phyloP scores from a whole-genome alignment of 2,113 vertebrate species.

The Riparia riparia region DNA sequence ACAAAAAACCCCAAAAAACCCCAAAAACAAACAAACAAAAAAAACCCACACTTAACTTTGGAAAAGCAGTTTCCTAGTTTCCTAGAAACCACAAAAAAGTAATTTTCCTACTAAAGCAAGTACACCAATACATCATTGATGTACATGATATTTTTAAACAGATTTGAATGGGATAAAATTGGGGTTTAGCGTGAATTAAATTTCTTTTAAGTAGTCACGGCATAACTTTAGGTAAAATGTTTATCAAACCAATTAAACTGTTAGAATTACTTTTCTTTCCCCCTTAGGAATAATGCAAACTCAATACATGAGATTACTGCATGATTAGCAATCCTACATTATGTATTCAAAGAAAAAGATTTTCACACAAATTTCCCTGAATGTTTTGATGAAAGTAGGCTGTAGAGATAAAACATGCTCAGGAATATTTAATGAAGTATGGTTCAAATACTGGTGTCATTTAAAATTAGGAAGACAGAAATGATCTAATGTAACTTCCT shows the following conservation, averaged over 20 bases:
- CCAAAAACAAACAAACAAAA: too few relatives aligned
- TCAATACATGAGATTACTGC: neutral
- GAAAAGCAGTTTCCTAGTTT: neutral
- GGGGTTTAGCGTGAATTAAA: neutral
- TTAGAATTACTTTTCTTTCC: neutral
- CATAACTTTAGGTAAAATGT: neutral
- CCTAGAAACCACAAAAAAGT: neutral
- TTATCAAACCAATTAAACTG: neutral
- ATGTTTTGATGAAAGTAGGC: neutral
- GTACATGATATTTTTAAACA: neutral
- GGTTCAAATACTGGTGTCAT: conserved; percentile 36
- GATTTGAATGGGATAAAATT: neutral
- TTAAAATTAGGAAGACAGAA: conserved; percentile 52
- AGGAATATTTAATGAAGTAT: conserved; percentile 35
- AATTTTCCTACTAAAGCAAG: neutral
- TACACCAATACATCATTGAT: neutral
- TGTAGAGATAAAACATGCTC: neutral
- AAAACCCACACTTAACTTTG: neutral
- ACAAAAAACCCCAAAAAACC: too few relatives aligned
- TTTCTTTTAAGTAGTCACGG: neutral
- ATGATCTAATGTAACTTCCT: conserved; percentile 4
- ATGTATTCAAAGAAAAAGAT: neutral
- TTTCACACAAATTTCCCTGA: neutral
- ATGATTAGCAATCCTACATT: neutral
- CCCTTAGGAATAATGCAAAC: neutral